A percentile compares a stretch with the other conserved stretches of the same genome.
phyloP scores from a whole-genome alignment of 2,797 vertebrate genomes.

The Myiotriccus ornatus region DNA sequence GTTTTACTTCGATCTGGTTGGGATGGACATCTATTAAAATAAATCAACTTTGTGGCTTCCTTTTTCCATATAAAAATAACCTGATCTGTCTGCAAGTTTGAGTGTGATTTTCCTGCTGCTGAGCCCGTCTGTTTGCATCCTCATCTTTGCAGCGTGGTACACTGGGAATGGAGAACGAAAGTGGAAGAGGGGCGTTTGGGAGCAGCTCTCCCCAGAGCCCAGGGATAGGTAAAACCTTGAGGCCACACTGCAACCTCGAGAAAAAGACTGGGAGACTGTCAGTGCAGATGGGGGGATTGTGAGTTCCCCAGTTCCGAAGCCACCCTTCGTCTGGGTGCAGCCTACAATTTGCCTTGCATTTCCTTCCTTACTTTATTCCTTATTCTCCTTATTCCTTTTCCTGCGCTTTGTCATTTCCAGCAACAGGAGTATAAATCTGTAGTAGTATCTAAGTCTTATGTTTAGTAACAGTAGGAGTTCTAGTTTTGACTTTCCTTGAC shows the following conservation, averaged over 20 bases:
- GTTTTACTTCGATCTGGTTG: background rate
- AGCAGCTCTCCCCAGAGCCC: background rate
- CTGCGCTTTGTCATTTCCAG: background rate
- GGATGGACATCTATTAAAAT: background rate
- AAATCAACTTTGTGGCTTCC: background rate
- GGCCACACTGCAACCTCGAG: fast-evolving
- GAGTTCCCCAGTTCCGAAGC: background rate
- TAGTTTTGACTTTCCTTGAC: background rate
- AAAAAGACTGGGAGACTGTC: background rate
- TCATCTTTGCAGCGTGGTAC: background rate
- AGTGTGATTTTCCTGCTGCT: background rate
- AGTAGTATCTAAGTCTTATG: background rate
- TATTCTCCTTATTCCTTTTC: background rate
- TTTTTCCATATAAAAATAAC: background rate
- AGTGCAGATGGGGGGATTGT: background rate
- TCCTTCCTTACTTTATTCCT: background rate
- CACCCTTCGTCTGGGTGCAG: background rate
- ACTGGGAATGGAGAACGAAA: background rate
- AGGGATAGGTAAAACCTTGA: background rate
- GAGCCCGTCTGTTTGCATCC: background rate
- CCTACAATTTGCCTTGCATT: background rate
- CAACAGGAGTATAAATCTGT: background rate
- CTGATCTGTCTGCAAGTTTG: background rate
- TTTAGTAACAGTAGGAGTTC: background rate
- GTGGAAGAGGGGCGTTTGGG: background rate